Evolutionary conservation across 1,140 invertebrate genomes (phyloP).

Genomic region (Drosophila kurseongensis): DNA sequence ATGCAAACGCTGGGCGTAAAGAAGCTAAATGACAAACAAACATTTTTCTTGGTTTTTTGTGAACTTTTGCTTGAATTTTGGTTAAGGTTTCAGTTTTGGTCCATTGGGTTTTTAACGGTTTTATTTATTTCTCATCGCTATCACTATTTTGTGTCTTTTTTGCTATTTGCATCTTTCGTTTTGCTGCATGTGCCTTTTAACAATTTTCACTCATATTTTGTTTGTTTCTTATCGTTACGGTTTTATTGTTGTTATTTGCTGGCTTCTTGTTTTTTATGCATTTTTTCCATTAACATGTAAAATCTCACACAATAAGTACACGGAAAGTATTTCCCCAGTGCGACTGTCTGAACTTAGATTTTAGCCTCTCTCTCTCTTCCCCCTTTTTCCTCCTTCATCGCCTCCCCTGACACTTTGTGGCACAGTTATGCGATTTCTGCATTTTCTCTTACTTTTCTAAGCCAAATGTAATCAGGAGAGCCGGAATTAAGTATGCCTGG

Average conservation of each 20-base stretch:
- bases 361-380: slow-evolving; percentile 30
- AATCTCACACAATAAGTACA: slow-evolving; percentile 80
- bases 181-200: slow-evolving; percentile 38
- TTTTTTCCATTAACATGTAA: slow-evolving; percentile 76
- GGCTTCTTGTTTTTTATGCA: slow-evolving; percentile 45
- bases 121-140: slow-evolving; percentile 31
- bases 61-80: slow-evolving; percentile 47
- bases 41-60: slow-evolving; percentile 20
- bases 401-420: slow-evolving; percentile 33
- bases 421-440: slow-evolving; percentile 65
- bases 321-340: slow-evolving; percentile 54
- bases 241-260: slow-evolving; percentile 22
- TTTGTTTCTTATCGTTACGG: slow-evolving; percentile 46
- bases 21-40: slow-evolving; percentile 16
- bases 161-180: slow-evolving; percentile 50
- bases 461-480: slow-evolving; percentile 41
- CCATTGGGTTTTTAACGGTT: slow-evolving; percentile 34
- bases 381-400: not conserved
- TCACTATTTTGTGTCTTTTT: slow-evolving; percentile 26
- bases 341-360: slow-evolving; percentile 47
- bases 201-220: slow-evolving; percentile 40
- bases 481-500: slow-evolving; percentile 44
- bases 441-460: slow-evolving; percentile 29
- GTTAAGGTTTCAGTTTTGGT: slow-evolving; percentile 18
- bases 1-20: slow-evolving; percentile 30